phyloP scores from a whole-genome alignment of 64 coral and sea anemone species.

The Hydrozoanthus tunicans region DNA sequence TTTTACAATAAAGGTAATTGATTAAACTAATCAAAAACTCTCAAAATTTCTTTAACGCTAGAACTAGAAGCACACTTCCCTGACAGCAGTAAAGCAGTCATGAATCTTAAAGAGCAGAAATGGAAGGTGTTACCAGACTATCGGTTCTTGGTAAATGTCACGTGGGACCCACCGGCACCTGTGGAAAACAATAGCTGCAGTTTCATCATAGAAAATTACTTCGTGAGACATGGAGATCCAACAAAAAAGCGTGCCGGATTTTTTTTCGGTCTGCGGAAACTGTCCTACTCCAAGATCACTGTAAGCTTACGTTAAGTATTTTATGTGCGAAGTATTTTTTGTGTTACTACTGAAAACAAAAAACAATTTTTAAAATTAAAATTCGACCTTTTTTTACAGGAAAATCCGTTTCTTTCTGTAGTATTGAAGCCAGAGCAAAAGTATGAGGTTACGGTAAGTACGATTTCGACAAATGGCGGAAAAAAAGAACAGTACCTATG shows the following conservation, averaged over 20 bases:
- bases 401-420: not conserved
- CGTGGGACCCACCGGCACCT: not conserved
- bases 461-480: not conserved
- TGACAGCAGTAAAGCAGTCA: not conserved
- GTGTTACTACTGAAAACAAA: too few relatives aligned
- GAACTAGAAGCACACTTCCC: not conserved
- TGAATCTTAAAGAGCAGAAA: not conserved
- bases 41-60: not conserved
- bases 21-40: not conserved
- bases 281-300: not conserved
- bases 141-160: not conserved
- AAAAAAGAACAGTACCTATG: too few relatives aligned
- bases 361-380: not conserved
- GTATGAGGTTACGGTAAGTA: conserved; percentile 16
- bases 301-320: not conserved
- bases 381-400: not conserved
- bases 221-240: conserved; percentile 10
- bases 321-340: too few relatives aligned
- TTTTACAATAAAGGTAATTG: not conserved
- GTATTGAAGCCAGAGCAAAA: not conserved
- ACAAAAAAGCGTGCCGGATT: not conserved
- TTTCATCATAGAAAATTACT: not conserved
- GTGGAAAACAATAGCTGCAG: conserved; percentile 11
- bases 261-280: not conserved
- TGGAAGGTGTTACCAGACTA: conserved; percentile 7